Conservation (phyloP, 2,888 invertebrate species). For the Plusia festucae region DNA sequence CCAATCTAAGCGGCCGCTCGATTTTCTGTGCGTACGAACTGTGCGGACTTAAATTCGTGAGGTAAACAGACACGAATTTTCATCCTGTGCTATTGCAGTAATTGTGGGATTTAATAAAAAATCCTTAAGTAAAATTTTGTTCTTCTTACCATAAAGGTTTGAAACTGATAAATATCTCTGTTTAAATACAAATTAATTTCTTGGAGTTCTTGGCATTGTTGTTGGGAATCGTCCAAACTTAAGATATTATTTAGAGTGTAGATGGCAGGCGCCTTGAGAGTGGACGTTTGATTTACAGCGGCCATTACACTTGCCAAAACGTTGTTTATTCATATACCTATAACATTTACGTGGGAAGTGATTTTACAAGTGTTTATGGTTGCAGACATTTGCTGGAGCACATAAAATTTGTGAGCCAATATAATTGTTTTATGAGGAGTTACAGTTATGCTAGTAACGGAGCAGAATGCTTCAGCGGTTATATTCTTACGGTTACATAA, state of each 20-base stretch:
- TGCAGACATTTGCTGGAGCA: slow-evolving; percentile 15
- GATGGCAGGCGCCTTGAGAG: slow-evolving; percentile 44
- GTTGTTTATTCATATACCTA: slow-evolving; percentile 30
- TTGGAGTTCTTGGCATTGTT: slow-evolving; percentile 37
- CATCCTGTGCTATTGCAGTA: not conserved
- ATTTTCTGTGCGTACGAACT: slow-evolving; percentile 1
- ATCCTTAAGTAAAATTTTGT: not conserved
- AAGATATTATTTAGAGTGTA: slow-evolving; percentile 36
- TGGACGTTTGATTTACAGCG: slow-evolving; percentile 43
- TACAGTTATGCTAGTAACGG: slow-evolving; percentile 9
- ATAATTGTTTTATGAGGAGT: slow-evolving; percentile 24
- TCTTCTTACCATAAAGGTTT: not conserved
- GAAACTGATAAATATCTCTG: slow-evolving; percentile 26
- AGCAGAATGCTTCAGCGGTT: slow-evolving; percentile 15
- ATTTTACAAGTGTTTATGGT: slow-evolving; percentile 32
- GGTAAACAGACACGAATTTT: not conserved
- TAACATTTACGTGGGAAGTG: slow-evolving; percentile 47
- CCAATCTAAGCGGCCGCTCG: not conserved
- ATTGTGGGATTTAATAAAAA: not conserved
- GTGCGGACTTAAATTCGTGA: not conserved
- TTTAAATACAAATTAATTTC: slow-evolving; percentile 21
- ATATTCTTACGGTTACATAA: slow-evolving; percentile 17
- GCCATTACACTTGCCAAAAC: slow-evolving; percentile 49
- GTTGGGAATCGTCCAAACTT: slow-evolving; percentile 45
- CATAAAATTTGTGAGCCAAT: slow-evolving; percentile 18